Evolutionary conservation across 2,113 vertebrate genomes (phyloP), one percentile per base, ranked within the genome.

Genomic region (Monopterus albus): DNA sequence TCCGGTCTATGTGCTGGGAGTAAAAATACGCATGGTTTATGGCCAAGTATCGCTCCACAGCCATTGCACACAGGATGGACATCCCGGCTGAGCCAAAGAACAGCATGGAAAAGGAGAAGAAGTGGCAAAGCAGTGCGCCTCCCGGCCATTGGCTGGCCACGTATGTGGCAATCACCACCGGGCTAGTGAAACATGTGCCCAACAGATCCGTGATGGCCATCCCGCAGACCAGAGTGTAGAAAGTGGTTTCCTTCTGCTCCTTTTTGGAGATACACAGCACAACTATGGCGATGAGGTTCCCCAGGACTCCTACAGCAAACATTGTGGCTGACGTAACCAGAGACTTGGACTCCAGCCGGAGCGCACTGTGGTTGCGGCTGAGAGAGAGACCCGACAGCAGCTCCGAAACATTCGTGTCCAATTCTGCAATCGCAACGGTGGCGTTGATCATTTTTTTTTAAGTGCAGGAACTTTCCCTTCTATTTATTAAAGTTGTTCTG

Each of bases 81-180:
- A 93, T 93, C 1, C 94, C 94, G 0, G 94, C 92, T 0, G 93
- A 93, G 15, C 93, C 93, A 43, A 95, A 95, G 84, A 95, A 95
- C 7, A 95, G 90, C 94, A 95, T 94, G 63, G 93, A 94, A 82
- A 94, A 95, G 53, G 94, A 94, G 80, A 95, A 94, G 84, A 94
- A 94, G 66, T 94, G 87, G 72, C 94, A 95, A 7, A 95, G 91
- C 38, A 87, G 83, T 26, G 58, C 50, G 8, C 93, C 94, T 8
- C 94, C 94, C 0, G 92, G 94, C 94, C 94, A 95, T 17, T 86
- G 84, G 50, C 51, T 86, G 33, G 69, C 72, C n/a, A 93, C 84
- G 42, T 95, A 94, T 0, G 93, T 93, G 25, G 92, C 94, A 61
- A 95, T 94, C 31, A 95, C 94, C 81, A 95, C 93, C 0, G 94